phyloP scores from a whole-genome alignment of 2,113 vertebrate genomes.

The Puntigrus tetrazona region DNA sequence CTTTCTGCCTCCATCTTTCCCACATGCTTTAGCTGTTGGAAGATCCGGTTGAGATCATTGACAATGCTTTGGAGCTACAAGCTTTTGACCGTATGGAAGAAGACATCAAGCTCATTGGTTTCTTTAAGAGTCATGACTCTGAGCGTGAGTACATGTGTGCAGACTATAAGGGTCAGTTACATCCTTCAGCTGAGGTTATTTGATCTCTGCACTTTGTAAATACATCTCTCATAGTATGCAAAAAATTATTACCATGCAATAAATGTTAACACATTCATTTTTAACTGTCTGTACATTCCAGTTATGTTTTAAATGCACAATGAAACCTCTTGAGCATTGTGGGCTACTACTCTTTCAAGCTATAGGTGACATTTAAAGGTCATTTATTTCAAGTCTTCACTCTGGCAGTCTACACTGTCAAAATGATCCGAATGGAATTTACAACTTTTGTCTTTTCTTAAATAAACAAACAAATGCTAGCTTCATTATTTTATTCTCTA shows the following conservation, averaged over 20 bases:
- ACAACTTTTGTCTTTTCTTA: background rate
- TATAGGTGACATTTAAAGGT: background rate
- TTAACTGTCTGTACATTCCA: background rate
- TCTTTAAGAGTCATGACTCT: slow-evolving; percentile 90
- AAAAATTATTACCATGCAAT: background rate
- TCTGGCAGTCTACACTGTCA: background rate
- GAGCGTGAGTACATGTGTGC: slow-evolving; percentile 82
- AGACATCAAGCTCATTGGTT: slow-evolving; percentile 89
- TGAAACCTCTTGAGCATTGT: background rate
- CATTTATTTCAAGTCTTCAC: slow-evolving; percentile 17
- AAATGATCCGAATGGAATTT: background rate
- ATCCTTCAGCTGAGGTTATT: slow-evolving; percentile 60
- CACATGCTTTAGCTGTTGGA: slow-evolving; percentile 82
- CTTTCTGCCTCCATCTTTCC: background rate
- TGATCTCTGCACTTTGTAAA: background rate
- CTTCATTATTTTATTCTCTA: background rate
- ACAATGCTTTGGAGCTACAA: slow-evolving; percentile 85
- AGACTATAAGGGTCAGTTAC: slow-evolving; percentile 49
- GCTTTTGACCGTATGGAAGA: slow-evolving; percentile 93
- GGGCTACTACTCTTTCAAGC: background rate
- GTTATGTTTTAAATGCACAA: background rate
- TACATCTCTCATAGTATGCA: background rate
- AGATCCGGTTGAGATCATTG: slow-evolving; percentile 92
- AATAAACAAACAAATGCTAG: background rate
- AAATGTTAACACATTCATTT: background rate